phyloP scores from a whole-genome alignment of 2,113 vertebrate genomes.

The Anolis carolinensis region DNA sequence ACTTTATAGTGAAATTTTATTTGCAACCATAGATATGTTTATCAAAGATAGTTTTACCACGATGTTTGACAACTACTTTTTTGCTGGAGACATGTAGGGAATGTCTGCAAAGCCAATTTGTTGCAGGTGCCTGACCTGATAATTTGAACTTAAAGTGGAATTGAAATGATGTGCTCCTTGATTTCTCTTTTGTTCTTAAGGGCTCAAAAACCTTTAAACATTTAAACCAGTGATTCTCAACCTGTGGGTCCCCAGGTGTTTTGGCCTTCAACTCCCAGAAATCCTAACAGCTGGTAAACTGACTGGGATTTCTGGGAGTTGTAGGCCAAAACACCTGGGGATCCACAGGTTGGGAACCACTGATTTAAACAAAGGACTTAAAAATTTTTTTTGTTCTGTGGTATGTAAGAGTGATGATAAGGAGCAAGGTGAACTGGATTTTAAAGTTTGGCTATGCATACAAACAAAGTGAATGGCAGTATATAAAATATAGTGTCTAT shows the following conservation, averaged over 20 bases:
- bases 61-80: neutral
- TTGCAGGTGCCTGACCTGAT: neutral
- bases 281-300: too few species aligned
- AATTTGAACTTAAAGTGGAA: conserved; percentile 4
- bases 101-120: neutral
- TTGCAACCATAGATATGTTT: neutral
- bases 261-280: too few species aligned
- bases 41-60: too few species aligned
- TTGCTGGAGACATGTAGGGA: neutral
- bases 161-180: neutral
- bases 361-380: too few species aligned
- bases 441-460: conserved; percentile 6
- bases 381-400: conserved; percentile 3
- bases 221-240: too few species aligned
- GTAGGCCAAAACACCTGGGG: too few species aligned
- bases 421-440: neutral
- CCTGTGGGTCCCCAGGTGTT: too few species aligned
- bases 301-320: too few species aligned
- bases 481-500: neutral
- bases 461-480: neutral
- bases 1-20: neutral
- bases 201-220: neutral
- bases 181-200: neutral
- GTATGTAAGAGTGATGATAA: conserved; percentile 13
- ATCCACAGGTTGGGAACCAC: too few species aligned